A percentile compares a stretch with the other conserved stretches of the same genome.
phyloP scores from a whole-genome alignment of 2,888 invertebrate genomes.

The Frankliniella intonsa region DNA sequence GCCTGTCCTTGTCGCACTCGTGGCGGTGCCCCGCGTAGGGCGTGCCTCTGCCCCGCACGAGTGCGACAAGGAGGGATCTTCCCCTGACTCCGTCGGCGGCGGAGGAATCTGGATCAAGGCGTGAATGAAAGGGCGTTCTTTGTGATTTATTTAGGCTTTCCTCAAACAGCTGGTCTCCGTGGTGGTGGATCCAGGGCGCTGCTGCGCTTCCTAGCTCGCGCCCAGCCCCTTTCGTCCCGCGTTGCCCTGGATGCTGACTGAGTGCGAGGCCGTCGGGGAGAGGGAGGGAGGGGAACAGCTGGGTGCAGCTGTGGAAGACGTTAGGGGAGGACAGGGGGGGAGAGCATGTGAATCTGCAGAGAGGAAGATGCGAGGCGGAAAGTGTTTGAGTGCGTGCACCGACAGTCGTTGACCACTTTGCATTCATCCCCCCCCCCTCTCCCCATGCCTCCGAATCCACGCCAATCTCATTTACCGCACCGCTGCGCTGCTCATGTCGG shows the following conservation, averaged over 20 bases:
- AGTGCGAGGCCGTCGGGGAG: background rate
- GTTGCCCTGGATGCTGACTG: background rate
- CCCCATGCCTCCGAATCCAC: background rate
- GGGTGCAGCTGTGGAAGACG: conserved; percentile 1
- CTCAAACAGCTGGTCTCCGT: background rate
- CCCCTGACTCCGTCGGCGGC: no score
- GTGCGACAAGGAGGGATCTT: no score
- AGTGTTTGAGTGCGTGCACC: background rate
- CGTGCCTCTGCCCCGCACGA: no score
- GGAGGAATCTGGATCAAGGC: background rate
- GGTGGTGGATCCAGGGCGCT: background rate
- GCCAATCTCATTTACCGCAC: background rate
- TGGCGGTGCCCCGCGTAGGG: no score
- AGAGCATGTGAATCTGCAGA: background rate
- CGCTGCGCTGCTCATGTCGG: background rate
- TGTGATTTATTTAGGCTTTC: conserved; percentile 10
- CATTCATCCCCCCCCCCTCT: background rate
- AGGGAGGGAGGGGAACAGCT: conserved; percentile 9
- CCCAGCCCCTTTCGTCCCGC: background rate
- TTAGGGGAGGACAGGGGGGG: background rate
- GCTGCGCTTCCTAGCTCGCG: background rate
- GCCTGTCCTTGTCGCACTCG: no score
- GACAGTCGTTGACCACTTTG: background rate
- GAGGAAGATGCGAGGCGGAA: background rate
- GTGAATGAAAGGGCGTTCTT: background rate